Evolutionary conservation across 2,113 vertebrate species (phyloP).

Genomic region (Cyanoramphus novaezelandiae): DNA sequence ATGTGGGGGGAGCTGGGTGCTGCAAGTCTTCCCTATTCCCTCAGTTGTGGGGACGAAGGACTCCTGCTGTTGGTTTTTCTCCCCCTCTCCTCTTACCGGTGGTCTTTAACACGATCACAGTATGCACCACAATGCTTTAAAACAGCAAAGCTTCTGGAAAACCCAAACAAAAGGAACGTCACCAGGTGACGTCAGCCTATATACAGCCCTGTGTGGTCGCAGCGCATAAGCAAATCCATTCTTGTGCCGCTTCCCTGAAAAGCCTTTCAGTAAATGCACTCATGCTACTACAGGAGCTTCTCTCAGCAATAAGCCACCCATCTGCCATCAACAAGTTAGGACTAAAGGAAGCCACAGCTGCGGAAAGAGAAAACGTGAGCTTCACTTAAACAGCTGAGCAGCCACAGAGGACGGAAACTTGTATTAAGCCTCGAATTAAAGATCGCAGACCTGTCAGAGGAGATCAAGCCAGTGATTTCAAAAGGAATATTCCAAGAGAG

Average conservation of each 20-base stretch:
- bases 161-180: constrained; percentile 88
- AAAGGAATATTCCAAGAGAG: constrained; percentile 73
- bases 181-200: constrained; percentile 97
- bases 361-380: constrained; percentile 76
- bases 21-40: constrained; percentile 48
- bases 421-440: constrained; percentile 52
- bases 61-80: not conserved
- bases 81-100: not conserved
- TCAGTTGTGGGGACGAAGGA: constrained; percentile 6
- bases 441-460: constrained; percentile 47
- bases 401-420: constrained; percentile 73
- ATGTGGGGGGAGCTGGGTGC: not conserved
- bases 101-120: constrained; percentile 60
- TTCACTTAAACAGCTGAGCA: constrained; percentile 84
- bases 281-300: constrained; percentile 86
- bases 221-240: constrained; percentile 93
- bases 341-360: constrained; percentile 79
- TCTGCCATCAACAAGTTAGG: constrained; percentile 99
- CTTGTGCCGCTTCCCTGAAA: constrained; percentile 83
- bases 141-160: constrained; percentile 84
- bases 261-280: constrained; percentile 91
- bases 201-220: constrained; percentile 97
- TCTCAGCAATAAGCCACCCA: constrained; percentile 86
- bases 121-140: constrained; percentile 74
- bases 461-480: constrained; percentile 73